Percentiles rank a stretch among this genome's conserved stretches.
These are phyloP conservation scores for Phoebastria nigripes DNA, from an alignment of 2,797 vertebrate genomes.

Conservation along the genomic window DNA sequence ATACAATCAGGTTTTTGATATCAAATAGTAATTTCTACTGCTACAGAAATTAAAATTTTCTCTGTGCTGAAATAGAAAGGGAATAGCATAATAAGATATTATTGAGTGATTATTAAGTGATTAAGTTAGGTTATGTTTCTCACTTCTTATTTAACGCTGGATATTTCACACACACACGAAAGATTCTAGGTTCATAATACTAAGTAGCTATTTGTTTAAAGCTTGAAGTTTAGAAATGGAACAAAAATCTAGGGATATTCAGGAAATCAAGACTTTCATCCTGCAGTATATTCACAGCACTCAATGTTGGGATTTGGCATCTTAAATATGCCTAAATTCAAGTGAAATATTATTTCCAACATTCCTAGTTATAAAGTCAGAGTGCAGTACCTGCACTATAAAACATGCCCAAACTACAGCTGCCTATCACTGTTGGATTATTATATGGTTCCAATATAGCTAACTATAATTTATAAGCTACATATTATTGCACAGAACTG, in stretches of 20 bases:
- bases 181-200: neutral
- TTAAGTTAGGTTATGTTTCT: neutral
- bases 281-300: neutral
- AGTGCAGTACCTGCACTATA: neutral
- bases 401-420: neutral
- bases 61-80: neutral
- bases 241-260: conserved; percentile 22
- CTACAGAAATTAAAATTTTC: neutral
- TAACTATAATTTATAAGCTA: neutral
- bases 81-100: neutral
- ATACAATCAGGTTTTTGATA: neutral
- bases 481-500: neutral
- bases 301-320: neutral
- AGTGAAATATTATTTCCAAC: neutral
- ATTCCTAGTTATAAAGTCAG: neutral
- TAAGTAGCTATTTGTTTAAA: neutral
- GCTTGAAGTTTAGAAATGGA: neutral
- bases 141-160: neutral
- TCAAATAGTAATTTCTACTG: neutral
- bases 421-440: neutral
- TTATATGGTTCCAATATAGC: neutral
- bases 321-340: neutral
- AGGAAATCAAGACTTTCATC: neutral
- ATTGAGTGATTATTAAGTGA: neutral
- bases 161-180: neutral